Percentiles rank a stretch among this genome's conserved stretches.
Evolutionary conservation across 2,113 vertebrate species (phyloP).

Genomic region (Percina caprodes): DNA sequence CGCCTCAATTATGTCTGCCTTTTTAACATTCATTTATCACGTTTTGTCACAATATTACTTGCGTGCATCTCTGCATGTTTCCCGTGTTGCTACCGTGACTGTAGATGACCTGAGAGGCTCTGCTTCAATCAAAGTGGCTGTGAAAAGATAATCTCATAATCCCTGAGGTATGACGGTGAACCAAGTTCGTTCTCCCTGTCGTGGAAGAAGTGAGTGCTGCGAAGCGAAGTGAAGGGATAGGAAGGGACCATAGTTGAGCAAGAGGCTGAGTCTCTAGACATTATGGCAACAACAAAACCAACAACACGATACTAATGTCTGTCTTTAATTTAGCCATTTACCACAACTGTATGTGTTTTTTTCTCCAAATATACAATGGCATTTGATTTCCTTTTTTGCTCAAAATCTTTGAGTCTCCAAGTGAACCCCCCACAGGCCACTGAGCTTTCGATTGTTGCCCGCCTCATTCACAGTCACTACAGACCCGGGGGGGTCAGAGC

Average conservation of each 20-base stretch:
- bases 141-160: conserved; percentile 79
- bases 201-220: conserved; percentile 39
- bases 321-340: conserved; percentile 29
- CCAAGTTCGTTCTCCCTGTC: conserved; percentile 51
- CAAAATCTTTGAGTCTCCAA: conserved; percentile 12
- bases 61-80: conserved; percentile 24
- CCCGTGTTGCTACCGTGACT: conserved; percentile 27
- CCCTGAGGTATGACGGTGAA: conserved; percentile 70
- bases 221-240: conserved; percentile 20
- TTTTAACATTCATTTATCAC: background rate
- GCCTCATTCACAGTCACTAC: conserved; percentile 52
- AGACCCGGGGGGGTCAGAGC: conserved; percentile 42
- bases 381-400: background rate
- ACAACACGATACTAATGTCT: background rate
- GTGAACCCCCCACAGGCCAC: background rate
- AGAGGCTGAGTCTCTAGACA: conserved; percentile 48
- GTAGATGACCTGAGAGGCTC: conserved; percentile 47
- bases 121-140: conserved; percentile 59
- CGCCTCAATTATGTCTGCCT: background rate
- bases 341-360: background rate
- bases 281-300: conserved; percentile 40
- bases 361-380: background rate
- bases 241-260: conserved; percentile 25
- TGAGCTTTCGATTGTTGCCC: conserved; percentile 40
- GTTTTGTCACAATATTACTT: background rate